Evolutionary conservation across 2,797 vertebrate genomes (phyloP), one percentile per base, ranked within the genome.

Genomic region (Parauchenoglanis punctatus): DNA sequence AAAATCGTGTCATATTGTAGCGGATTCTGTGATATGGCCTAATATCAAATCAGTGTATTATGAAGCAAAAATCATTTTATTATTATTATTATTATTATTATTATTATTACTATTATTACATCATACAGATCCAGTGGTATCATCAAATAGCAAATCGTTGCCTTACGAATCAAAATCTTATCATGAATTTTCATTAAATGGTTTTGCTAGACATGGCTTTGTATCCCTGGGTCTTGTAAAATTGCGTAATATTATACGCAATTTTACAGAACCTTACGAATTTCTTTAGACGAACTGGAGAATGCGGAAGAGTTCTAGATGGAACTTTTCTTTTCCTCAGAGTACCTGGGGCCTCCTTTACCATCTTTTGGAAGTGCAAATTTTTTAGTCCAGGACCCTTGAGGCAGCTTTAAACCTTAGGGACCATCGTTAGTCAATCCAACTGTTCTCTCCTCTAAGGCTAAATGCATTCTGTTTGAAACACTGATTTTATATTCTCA

Each of bases 401-500:
- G 63, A 54, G 63, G 44, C 28, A 68, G n/a, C 61, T 31, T 52
- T 52, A 68, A 17, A 49, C 81, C 46, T 31, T 23, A 83, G 81
- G n/a, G 44, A 67, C n/a, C 0, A 2, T 17, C 13, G 18, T 80
- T 12, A 58, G 17, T n/a, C 80, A 65, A 58, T 81, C 35, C 25
- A 13, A 3, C 17, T 23, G 20, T 49, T 49, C 44, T 83, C 46
- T 35, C 46, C 46, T 52, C 61, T 12, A 18, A n/a, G 15, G 17
- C 52, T 59, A 40, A 80, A 80, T 12, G 18, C 17, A 83, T 83
- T 52, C n/a, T 31, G 46, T 83, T 83, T 67, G 44, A 67, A 82
- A 18, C 15, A 2, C 2, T 46, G 40, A 44, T 67, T 83, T 35
- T 23, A 13, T 54, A 68, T 83, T 83, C 61, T 35, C 28, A 23